Conservation (phyloP, 2,797 vertebrate genomes). For the Orestias chungarensis region DNA sequence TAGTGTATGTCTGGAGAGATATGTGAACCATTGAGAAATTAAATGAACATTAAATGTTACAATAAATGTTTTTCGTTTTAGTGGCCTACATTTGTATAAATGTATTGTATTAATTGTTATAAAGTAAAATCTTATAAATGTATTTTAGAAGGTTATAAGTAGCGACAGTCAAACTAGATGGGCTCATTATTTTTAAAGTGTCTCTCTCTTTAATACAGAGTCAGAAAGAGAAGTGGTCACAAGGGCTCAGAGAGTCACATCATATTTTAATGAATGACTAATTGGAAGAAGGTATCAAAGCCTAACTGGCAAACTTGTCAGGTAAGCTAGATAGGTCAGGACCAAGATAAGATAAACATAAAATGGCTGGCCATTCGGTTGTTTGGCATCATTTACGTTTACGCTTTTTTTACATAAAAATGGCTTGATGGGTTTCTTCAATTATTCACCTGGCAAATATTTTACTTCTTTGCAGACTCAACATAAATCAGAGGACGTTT, state of each 20-base stretch:
- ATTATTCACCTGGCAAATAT: background rate
- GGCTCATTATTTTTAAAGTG: conserved; percentile 68
- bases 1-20: background rate
- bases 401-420: background rate
- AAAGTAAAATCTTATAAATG: too few species aligned
- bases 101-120: too few species aligned
- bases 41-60: background rate
- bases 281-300: conserved; percentile 67
- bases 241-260: conserved; percentile 60
- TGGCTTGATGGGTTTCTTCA: background rate
- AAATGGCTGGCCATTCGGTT: conserved; percentile 31
- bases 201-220: conserved; percentile 59
- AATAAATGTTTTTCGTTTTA: background rate
- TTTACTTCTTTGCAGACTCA: background rate
- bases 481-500: background rate
- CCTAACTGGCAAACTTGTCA: conserved; percentile 62
- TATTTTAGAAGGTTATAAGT: too few species aligned
- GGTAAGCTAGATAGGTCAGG: conserved; percentile 43
- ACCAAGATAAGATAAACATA: conserved; percentile 65
- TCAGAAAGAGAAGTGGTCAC: conserved; percentile 37
- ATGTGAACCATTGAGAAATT: background rate
- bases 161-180: background rate
- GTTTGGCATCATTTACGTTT: conserved; percentile 22
- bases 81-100: background rate
- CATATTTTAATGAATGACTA: conserved; percentile 79